Evolutionary conservation across 2,797 vertebrate species (phyloP).

Genomic region (Eleutherodactylus coqui): DNA sequence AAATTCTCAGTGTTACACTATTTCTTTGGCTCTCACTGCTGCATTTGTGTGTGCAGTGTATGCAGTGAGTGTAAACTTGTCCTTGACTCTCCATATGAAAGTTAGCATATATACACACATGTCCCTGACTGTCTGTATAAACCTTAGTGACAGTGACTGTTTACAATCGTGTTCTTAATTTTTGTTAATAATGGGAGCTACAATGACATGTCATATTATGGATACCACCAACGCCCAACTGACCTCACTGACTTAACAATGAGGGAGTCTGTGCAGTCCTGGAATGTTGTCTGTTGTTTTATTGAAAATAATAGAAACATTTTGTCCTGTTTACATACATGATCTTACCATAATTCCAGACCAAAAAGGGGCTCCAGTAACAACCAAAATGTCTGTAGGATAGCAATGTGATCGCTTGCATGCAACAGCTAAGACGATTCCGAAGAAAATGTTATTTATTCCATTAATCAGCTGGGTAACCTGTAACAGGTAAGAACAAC

Average conservation of each 20-base stretch:
- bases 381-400: neutral
- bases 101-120: too few relatives aligned
- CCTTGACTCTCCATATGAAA: too few relatives aligned
- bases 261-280: too few relatives aligned
- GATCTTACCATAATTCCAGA: conserved; percentile 45
- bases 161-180: too few relatives aligned
- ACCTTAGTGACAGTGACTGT: too few relatives aligned
- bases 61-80: too few relatives aligned
- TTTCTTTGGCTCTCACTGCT: too few relatives aligned
- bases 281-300: neutral
- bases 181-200: too few relatives aligned
- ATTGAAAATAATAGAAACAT: neutral
- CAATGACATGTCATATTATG: neutral
- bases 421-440: neutral
- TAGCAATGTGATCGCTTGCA: fast-evolving
- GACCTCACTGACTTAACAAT: too few relatives aligned
- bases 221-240: neutral
- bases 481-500: conserved; percentile 4
- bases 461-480: conserved; percentile 26
- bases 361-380: neutral
- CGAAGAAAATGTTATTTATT: neutral
- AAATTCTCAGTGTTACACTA: too few relatives aligned
- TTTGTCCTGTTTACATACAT: neutral
- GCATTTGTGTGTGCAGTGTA: too few relatives aligned
- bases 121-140: too few relatives aligned